These are phyloP conservation scores for Anomalospiza imberbis DNA, from an alignment of 2,797 vertebrate species.

Conservation along the genomic window DNA sequence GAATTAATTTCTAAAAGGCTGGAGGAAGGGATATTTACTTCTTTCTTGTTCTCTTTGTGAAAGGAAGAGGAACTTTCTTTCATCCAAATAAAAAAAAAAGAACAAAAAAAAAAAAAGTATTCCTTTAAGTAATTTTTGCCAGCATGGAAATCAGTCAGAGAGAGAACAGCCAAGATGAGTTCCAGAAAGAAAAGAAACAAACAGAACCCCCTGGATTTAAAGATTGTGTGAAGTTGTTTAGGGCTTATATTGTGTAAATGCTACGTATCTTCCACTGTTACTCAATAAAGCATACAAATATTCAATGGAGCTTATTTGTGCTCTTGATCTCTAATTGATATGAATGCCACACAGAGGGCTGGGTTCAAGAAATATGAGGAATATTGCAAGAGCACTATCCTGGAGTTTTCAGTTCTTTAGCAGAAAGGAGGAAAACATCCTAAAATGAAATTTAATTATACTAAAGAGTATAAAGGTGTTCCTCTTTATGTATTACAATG, in stretches of 20 bases:
- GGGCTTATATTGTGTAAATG: neutral
- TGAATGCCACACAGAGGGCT: neutral
- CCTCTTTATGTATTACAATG: neutral
- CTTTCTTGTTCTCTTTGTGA: neutral
- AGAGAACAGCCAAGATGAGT: neutral
- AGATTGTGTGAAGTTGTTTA: neutral
- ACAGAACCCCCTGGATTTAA: fast-evolving
- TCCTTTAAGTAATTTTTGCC: neutral
- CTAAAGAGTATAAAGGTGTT: neutral
- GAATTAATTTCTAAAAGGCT: neutral
- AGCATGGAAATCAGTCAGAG: neutral
- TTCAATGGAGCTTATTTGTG: neutral
- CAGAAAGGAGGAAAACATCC: neutral
- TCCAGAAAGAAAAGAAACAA: neutral
- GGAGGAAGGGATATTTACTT: neutral
- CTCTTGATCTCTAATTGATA: neutral
- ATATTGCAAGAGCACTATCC: neutral
- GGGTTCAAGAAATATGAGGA: neutral
- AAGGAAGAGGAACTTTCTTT: neutral
- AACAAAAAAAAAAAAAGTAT: neutral
- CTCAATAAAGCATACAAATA: neutral
- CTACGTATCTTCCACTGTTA: neutral
- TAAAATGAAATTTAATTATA: neutral
- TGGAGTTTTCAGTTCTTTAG: neutral
- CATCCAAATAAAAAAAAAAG: no score